phyloP scores from a whole-genome alignment of 2,113 vertebrate genomes.

The Motacilla alba region DNA sequence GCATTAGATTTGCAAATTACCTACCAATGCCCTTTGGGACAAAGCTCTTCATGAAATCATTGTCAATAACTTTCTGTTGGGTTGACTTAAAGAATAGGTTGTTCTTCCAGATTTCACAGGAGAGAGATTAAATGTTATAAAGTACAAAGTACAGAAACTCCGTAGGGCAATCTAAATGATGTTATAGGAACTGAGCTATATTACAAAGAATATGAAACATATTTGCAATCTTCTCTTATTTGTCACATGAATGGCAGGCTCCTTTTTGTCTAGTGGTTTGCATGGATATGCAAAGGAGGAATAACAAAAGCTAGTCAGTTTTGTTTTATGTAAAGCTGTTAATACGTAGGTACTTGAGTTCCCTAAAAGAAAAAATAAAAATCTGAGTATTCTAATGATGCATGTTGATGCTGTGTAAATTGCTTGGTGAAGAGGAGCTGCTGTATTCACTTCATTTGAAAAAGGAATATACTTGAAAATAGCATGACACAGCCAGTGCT shows the following conservation, averaged over 20 bases:
- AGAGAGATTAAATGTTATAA: constrained; percentile 22
- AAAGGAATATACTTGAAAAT: constrained; percentile 8
- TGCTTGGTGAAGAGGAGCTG: background rate
- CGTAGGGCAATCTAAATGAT: background rate
- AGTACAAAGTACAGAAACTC: constrained; percentile 3
- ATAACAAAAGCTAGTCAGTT: constrained; percentile 44
- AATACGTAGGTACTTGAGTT: constrained; percentile 16
- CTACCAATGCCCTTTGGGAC: background rate
- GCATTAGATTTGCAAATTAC: background rate
- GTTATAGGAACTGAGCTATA: background rate
- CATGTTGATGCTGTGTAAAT: background rate
- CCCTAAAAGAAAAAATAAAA: background rate
- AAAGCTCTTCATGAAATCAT: background rate
- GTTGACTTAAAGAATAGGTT: background rate
- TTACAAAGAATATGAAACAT: constrained; percentile 8
- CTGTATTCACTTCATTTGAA: constrained; percentile 15
- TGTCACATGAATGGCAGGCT: background rate
- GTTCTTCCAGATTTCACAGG: background rate
- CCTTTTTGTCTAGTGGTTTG: background rate
- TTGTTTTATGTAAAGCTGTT: constrained; percentile 38
- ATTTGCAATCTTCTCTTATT: constrained; percentile 20
- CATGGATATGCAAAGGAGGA: background rate
- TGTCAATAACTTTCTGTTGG: background rate
- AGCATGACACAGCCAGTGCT: background rate
- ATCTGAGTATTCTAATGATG: background rate